Percentiles rank a stretch among this genome's conserved stretches.
Conservation (phyloP, 2,888 invertebrate genomes). For the Agapostemon virescens region DNA sequence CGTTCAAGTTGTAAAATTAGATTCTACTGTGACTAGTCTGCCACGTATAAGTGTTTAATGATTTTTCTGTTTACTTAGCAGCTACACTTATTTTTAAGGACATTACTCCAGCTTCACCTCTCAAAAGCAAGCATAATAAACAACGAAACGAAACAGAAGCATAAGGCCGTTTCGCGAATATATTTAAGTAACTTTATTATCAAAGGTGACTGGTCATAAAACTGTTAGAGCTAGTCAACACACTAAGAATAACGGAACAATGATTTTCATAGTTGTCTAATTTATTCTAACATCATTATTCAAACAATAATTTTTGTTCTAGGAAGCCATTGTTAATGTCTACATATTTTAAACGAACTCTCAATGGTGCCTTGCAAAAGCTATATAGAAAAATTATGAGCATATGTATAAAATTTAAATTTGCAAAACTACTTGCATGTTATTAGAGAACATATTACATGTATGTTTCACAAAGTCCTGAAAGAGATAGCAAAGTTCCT, state of each 20-base stretch:
- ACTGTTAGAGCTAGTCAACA: slow-evolving; percentile 41
- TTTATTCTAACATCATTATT: slow-evolving; percentile 35
- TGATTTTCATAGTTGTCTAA: slow-evolving; percentile 45
- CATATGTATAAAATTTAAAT: slow-evolving; percentile 36
- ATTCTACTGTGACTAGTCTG: slow-evolving; percentile 60
- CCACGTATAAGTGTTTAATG: slow-evolving; percentile 40
- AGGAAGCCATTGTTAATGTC: slow-evolving; percentile 27
- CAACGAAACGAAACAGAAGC: slow-evolving; percentile 17
- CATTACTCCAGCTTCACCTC: slow-evolving; percentile 19
- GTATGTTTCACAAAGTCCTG: slow-evolving; percentile 37
- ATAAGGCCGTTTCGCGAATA: slow-evolving; percentile 8
- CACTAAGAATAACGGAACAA: slow-evolving; percentile 25
- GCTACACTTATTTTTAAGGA: slow-evolving; percentile 21
- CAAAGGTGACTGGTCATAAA: slow-evolving; percentile 18
- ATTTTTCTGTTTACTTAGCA: slow-evolving; percentile 14
- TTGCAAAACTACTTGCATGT: slow-evolving; percentile 31
- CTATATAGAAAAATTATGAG: slow-evolving; percentile 44
- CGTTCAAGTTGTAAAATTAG: slow-evolving; percentile 76
- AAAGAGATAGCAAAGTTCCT: slow-evolving; percentile 38
- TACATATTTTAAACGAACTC: slow-evolving; percentile 47
- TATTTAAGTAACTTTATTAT: slow-evolving; percentile 22
- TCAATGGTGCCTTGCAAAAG: slow-evolving; percentile 60
- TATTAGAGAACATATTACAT: slow-evolving; percentile 31
- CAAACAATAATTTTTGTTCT: slow-evolving; percentile 30
- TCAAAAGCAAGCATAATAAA: slow-evolving; percentile 21